Conservation (phyloP, 2,888 invertebrate genomes). For the Tinea semifulvella region DNA sequence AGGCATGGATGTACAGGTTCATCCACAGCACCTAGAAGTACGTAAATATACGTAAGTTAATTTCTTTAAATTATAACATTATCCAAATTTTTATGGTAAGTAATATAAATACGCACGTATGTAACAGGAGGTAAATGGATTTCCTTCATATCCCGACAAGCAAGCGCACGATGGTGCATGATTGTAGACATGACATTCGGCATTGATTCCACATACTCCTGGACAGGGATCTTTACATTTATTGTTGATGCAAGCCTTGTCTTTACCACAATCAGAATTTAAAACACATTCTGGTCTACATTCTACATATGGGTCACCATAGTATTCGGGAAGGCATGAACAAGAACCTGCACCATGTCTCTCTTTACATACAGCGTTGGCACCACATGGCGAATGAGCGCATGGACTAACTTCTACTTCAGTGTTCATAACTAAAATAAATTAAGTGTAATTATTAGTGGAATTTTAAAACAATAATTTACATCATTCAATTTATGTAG, state of each 20-base stretch:
- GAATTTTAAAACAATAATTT: constrained; percentile 1
- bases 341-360: constrained; percentile 84
- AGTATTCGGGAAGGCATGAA: constrained; percentile 81
- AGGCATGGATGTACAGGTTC: constrained; percentile 62
- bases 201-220: constrained; percentile 84
- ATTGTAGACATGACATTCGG: constrained; percentile 82
- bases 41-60: background rate
- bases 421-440: constrained; percentile 62
- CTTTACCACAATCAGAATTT: constrained; percentile 82
- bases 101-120: constrained; percentile 34
- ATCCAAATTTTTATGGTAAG: background rate
- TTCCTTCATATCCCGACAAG: constrained; percentile 77
- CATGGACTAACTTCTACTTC: constrained; percentile 68
- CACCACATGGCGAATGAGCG: constrained; percentile 85
- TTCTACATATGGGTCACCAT: constrained; percentile 85
- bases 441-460: background rate
- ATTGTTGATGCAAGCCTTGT: constrained; percentile 82
- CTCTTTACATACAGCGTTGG: constrained; percentile 86
- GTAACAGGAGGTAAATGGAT: constrained; percentile 80
- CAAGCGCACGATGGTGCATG: constrained; percentile 85
- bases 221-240: constrained; percentile 87
- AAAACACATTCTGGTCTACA: constrained; percentile 91
- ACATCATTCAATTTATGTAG: too few relatives aligned
- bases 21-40: constrained; percentile 43
- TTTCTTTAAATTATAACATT: background rate